Conservation (phyloP, 1,140 invertebrate species). For the Pararge aegeria region DNA sequence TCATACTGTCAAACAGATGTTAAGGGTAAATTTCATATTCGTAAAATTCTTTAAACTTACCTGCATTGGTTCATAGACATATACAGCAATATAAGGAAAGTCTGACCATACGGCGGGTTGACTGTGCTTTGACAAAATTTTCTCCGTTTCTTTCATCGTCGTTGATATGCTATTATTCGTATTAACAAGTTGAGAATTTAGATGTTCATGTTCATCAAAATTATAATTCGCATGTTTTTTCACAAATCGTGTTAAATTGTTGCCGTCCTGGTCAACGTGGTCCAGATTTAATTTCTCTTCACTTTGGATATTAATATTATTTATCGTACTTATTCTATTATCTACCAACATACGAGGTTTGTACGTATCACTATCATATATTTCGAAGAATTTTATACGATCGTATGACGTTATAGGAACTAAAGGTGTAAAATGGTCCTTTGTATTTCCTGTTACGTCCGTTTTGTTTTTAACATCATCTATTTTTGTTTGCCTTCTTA, state of each 20-base stretch:
- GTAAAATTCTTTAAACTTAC: slow-evolving; percentile 31
- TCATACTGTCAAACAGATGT: no score
- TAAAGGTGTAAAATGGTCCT: neutral
- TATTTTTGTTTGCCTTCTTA: neutral
- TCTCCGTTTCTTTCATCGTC: no score
- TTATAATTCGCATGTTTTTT: slow-evolving; percentile 35
- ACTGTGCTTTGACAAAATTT: neutral
- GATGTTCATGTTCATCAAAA: neutral
- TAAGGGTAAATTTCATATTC: no score
- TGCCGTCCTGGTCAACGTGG: slow-evolving; percentile 28
- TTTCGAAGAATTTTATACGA: slow-evolving; percentile 66
- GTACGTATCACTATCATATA: slow-evolving; percentile 57
- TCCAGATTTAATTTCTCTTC: slow-evolving; percentile 35
- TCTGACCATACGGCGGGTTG: slow-evolving; percentile 42
- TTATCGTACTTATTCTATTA: slow-evolving; percentile 8
- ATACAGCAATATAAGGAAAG: slow-evolving; percentile 58
- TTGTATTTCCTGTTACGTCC: neutral
- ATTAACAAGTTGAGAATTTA: neutral
- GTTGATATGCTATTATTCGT: neutral
- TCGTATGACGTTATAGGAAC: slow-evolving; percentile 38
- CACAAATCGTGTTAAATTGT: slow-evolving; percentile 34
- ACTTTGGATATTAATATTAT: neutral
- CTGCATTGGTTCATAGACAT: slow-evolving; percentile 57
- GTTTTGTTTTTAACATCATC: neutral
- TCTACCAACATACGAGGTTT: neutral